Percentiles rank a stretch among this genome's conserved stretches.
phyloP scores from a whole-genome alignment of 2,888 invertebrate genomes.

The Pheosia gnoma region DNA sequence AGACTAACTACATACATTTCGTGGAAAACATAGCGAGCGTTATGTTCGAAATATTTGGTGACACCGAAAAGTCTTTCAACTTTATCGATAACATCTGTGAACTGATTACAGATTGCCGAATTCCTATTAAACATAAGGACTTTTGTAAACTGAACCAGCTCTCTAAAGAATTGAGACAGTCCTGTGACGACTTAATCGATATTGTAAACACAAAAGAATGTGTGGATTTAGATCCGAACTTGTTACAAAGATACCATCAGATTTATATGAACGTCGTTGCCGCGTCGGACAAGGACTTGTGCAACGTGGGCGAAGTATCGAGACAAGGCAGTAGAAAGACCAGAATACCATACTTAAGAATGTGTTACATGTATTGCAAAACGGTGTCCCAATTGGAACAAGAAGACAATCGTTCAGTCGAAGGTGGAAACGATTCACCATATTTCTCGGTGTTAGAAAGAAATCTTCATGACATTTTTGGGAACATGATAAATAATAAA shows the following conservation, averaged over 20 bases:
- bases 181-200: constrained; percentile 76
- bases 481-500: constrained; percentile 87
- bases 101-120: constrained; percentile 72
- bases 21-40: constrained; percentile 79
- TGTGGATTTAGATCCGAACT: constrained; percentile 56
- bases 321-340: constrained; percentile 67
- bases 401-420: constrained; percentile 57
- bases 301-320: constrained; percentile 69
- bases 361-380: constrained; percentile 84
- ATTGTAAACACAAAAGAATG: constrained; percentile 54
- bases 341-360: constrained; percentile 77
- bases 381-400: constrained; percentile 80
- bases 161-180: constrained; percentile 73
- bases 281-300: constrained; percentile 76
- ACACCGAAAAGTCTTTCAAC: constrained; percentile 73
- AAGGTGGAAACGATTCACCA: constrained; percentile 56
- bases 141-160: constrained; percentile 78
- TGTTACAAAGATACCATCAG: constrained; percentile 74
- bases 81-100: constrained; percentile 75
- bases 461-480: constrained; percentile 85
- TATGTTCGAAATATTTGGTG: constrained; percentile 78
- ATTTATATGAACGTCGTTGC: constrained; percentile 79
- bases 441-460: constrained; percentile 82
- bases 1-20: constrained; percentile 76
- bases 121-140: constrained; percentile 78